Base-by-base conservation (phyloP, 2,797 vertebrate species). In the Molothrus ater region DNA sequence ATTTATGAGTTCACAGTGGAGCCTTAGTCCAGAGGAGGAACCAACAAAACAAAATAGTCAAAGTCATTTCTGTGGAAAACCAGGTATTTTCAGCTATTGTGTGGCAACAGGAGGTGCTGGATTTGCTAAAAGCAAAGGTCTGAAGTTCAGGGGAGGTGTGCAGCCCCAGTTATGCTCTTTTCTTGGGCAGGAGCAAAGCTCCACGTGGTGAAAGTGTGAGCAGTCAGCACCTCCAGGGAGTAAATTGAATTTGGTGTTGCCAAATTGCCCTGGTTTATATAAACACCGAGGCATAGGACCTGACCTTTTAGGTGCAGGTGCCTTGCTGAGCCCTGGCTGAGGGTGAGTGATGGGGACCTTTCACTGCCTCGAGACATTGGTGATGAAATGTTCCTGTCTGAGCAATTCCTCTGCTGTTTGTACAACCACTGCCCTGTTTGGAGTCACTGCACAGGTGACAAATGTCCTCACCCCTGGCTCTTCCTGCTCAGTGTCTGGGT, bases 341-440 rank as follows among this genome's bases (percentile, higher is more conserved):
- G 53, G 51, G 64, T n/a, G 79, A 53, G 38, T 0, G 38, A 10
- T 15, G 57, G 40, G 48, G 2, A 22, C n/a, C 56, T 70, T 51
- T 31, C 65, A 17, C 12, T 8, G 45, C 24, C 56, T 36, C 4
- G 0, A 53, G 57, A 21, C 4, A 2, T 12, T 22, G 0, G 0
- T 10, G 47, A 21, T 17, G 68, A 54, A 81, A 75, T 17, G 5
- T 60, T 80, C 78, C 80, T 69, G 34, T 24, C 71, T 51, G 50
- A 76, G 66, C 34, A 69, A 25, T 28, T 36, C 73, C 65, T 61
- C 59, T 45, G 28, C 7, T 31, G 31, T 42, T 45, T 54, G 61
- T 47, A 22, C 76, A 81, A 11, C 28, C 69, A 20, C 4, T 79
- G 59, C 36, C 40, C 73, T 7, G 2, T 7, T 11, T 0, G 0